Evolutionary conservation across 2,888 invertebrate genomes (phyloP), one percentile per base, ranked within the genome.

Genomic region (Drosophila mayaguana): DNA sequence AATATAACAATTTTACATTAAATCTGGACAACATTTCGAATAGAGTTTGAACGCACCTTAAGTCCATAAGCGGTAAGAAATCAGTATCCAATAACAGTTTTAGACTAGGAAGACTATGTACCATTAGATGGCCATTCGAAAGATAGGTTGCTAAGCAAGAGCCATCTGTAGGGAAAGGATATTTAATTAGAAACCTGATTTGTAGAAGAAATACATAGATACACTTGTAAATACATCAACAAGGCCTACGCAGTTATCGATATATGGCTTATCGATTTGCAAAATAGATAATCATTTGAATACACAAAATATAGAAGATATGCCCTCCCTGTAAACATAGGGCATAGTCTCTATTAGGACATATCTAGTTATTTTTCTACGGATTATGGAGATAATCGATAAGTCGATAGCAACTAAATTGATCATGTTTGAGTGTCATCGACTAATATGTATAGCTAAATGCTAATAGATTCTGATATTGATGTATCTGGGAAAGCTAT

Each of bases 81-180:
- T 98, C 98, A 75, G 97, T 96, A 93, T 98, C 97, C 91, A 98
- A 95, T 79, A 99, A 95, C 87, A 96, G 96, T 93, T 97, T 96
- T 90, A 99, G 95, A 92, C 98, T 98, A 73, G 99, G 99, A 93
- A 99, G 95, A 94, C 98, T 98, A 94, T 98, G 97, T 76, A 98
- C 97, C 91, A 96, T 95, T 91, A 99, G 94, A 94, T 98, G 98
- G 63, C 99, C 98, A 93, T 97, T 98, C 75, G 98, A 98, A 91
- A 98, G 94, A 94, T 98, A 99, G 93, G 97, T 97, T 86, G 97
- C 96, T 91, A 99, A 95, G 93, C 98, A 98, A 89, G 98, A 97
- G 93, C 97, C 97, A 94, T 98, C 98, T 98, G 16, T n/a, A 14
- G 40, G 11, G 32, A 4, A 0, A 51, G 9, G 16, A 11, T 34